A percentile compares a stretch with the other conserved stretches of the same genome.
Conservation (phyloP, 2,797 vertebrate species). For the Pipistrellus kuhlii region DNA sequence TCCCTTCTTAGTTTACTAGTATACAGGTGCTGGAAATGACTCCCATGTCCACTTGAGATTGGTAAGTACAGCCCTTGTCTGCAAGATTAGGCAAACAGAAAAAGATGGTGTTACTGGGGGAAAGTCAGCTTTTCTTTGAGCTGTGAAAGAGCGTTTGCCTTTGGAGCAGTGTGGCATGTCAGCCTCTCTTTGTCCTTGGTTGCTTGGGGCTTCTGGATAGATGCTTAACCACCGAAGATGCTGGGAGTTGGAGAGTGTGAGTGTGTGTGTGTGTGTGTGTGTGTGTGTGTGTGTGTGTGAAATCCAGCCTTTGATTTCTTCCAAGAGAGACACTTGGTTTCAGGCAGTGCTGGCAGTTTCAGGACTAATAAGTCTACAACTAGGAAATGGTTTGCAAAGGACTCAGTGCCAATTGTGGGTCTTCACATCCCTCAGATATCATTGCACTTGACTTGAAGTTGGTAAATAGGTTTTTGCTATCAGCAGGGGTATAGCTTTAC, state of each 20-base stretch:
- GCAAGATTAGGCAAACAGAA: background rate
- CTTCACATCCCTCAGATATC: background rate
- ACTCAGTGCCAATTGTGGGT: background rate
- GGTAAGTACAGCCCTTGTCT: background rate
- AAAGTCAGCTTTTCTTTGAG: background rate
- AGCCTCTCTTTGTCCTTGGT: background rate
- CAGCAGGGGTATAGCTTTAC: background rate
- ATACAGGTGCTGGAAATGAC: background rate
- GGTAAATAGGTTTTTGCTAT: background rate
- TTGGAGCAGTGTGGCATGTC: rapidly evolving
- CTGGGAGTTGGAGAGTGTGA: rapidly evolving
- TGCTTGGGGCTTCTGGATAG: background rate
- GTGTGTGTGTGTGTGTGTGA: rapidly evolving
- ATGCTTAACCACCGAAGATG: background rate
- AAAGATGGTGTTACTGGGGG: background rate
- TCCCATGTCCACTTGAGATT: background rate
- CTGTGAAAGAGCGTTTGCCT: background rate
- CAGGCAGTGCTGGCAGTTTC: background rate
- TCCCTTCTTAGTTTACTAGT: background rate
- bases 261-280: too few relatives aligned
- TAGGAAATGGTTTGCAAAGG: background rate
- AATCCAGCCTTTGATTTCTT: background rate
- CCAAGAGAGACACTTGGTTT: background rate
- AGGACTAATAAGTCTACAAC: background rate
- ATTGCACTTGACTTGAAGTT: background rate